phyloP scores from a whole-genome alignment of 2,797 vertebrate genomes.

The Staurois parvus region DNA sequence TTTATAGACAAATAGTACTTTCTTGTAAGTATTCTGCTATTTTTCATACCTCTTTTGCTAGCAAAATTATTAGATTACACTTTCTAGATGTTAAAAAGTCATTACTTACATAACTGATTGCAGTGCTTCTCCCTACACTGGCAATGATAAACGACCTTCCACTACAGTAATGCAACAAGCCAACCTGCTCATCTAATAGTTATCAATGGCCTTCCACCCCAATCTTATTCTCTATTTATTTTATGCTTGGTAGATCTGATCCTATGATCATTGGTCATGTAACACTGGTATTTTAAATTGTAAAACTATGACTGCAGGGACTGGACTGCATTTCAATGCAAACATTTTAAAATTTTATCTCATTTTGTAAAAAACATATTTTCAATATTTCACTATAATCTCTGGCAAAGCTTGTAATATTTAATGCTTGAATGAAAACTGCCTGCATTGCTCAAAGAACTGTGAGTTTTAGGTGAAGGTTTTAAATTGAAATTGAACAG shows the following conservation, averaged over 20 bases:
- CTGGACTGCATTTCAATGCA: background rate
- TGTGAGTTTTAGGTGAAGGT: too few species aligned
- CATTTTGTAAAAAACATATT: background rate
- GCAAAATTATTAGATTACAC: slow-evolving; percentile 15
- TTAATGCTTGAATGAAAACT: too few species aligned
- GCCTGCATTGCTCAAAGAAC: too few species aligned
- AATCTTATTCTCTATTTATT: slow-evolving; percentile 47
- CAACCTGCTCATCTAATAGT: slow-evolving; percentile 32
- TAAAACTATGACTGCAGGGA: background rate
- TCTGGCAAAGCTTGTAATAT: background rate
- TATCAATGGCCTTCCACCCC: slow-evolving; percentile 46
- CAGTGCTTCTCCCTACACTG: slow-evolving; percentile 5
- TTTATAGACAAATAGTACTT: background rate
- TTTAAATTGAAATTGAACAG: too few species aligned
- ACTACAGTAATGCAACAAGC: slow-evolving; percentile 29
- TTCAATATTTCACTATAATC: background rate
- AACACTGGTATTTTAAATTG: slow-evolving; percentile 8
- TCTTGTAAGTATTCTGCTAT: background rate
- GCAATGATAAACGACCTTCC: slow-evolving; percentile 38
- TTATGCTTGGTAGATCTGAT: slow-evolving; percentile 32
- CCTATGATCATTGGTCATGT: slow-evolving; percentile 17
- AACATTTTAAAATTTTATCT: background rate
- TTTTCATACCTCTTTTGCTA: slow-evolving; percentile 14
- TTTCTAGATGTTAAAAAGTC: slow-evolving; percentile 39
- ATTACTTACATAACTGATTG: slow-evolving; percentile 52